Conservation (phyloP, 2,888 invertebrate species). For the Drosophila formosana region DNA sequence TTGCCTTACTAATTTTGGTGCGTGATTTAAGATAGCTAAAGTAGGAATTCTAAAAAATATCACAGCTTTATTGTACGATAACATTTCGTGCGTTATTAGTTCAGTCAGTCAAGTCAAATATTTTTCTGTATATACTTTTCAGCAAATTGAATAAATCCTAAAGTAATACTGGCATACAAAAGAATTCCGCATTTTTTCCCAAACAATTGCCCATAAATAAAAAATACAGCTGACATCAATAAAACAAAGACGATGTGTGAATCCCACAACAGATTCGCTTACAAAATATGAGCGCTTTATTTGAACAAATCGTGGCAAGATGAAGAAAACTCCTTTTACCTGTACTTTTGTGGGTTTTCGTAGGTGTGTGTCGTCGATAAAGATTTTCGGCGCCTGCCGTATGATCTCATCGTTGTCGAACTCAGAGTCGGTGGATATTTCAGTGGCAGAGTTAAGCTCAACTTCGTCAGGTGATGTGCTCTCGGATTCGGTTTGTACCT, state of each 20-base stretch:
- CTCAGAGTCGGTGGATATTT: constrained; percentile 96
- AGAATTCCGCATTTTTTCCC: no score
- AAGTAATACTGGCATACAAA: no score
- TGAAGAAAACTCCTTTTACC: constrained; percentile 83
- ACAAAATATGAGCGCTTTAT: constrained; percentile 1
- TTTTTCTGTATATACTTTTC: no score
- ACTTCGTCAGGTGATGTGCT: constrained; percentile 89
- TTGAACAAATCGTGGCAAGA: not conserved
- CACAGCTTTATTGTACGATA: no score
- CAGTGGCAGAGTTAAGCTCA: constrained; percentile 94
- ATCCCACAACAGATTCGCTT: not conserved
- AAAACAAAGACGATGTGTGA: not conserved
- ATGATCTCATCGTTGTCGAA: constrained; percentile 93
- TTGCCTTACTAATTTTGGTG: no score
- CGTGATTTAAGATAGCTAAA: no score
- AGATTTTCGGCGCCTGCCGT: constrained; percentile 90
- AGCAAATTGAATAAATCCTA: no score
- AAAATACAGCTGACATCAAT: not conserved
- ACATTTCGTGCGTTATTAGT: no score
- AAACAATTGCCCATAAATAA: not conserved
- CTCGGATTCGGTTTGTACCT: constrained; percentile 89
- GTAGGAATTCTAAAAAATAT: no score
- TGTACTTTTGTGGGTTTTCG: constrained; percentile 88
- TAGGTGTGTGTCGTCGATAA: constrained; percentile 89
- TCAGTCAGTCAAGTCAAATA: no score